These are phyloP conservation scores for Melieria crassipennis DNA, from an alignment of 2,888 invertebrate genomes.

Conservation along the genomic window DNA sequence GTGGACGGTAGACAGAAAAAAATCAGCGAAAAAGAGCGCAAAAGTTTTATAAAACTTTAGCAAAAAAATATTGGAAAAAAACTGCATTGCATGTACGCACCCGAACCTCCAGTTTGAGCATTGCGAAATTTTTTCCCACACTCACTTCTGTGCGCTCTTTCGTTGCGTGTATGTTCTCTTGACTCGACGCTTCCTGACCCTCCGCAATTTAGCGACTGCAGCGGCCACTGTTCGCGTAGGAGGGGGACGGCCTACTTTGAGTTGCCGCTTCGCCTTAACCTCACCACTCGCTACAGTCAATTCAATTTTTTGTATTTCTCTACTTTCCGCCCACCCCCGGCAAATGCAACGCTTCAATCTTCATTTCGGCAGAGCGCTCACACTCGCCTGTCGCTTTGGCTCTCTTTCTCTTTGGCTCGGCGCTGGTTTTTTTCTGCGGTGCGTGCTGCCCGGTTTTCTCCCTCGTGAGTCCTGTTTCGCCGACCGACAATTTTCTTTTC, in stretches of 20 bases:
- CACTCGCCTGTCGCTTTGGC: not conserved
- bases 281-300: too few species aligned
- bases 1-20: not conserved
- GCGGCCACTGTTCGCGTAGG: not conserved
- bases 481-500: not conserved
- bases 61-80: slow-evolving; percentile 2
- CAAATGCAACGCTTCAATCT: too few species aligned
- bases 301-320: too few species aligned
- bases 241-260: not conserved
- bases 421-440: not conserved
- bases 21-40: not conserved
- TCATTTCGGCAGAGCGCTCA: too few species aligned
- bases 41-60: slow-evolving; percentile 18
- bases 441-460: too few species aligned
- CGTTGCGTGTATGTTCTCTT: too few species aligned
- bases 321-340: too few species aligned
- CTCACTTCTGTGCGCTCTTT: not conserved
- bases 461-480: too few species aligned
- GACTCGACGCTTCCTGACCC: slow-evolving; percentile 27
- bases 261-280: not conserved
- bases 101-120: not conserved
- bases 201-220: slow-evolving; percentile 4
- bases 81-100: too few species aligned
- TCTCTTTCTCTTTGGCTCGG: not conserved
- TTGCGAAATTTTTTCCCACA: not conserved